Percentiles rank a stretch among this genome's conserved stretches.
Conservation (phyloP, 2,113 vertebrate species). For the Mustelus asterias region DNA sequence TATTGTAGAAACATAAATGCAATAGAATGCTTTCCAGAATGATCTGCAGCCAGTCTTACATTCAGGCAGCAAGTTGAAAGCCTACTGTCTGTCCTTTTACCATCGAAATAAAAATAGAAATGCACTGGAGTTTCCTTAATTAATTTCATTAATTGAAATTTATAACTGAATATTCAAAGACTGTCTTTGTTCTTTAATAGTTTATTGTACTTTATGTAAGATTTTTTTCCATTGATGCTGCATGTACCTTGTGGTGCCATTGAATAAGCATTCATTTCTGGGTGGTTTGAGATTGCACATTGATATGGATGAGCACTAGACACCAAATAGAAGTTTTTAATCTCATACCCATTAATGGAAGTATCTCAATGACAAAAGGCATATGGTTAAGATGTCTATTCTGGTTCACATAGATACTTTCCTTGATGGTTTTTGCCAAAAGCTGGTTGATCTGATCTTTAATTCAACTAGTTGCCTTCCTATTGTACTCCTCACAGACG, state of each 20-base stretch:
- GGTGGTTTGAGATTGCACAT: background rate
- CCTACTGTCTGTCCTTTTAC: background rate
- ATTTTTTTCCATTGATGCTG: background rate
- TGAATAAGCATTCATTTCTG: background rate
- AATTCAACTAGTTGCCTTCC: background rate
- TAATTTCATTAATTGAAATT: background rate
- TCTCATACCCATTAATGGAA: background rate
- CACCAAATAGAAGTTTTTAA: background rate
- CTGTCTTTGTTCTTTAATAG: background rate
- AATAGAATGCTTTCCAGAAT: background rate
- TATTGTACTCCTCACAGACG: background rate
- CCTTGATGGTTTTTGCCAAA: background rate
- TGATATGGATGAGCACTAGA: background rate
- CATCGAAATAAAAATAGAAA: background rate
- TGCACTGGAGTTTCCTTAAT: background rate
- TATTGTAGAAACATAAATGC: background rate
- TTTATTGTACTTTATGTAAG: background rate
- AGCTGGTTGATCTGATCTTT: background rate
- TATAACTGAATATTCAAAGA: background rate
- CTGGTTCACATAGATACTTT: background rate
- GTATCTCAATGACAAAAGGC: background rate
- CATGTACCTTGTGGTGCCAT: background rate
- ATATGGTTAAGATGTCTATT: background rate
- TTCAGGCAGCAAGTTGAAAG: background rate
- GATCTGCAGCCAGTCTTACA: background rate